These are phyloP conservation scores for Mormyrus iriodes DNA, from an alignment of 2,113 vertebrate species.

Conservation along the genomic window DNA sequence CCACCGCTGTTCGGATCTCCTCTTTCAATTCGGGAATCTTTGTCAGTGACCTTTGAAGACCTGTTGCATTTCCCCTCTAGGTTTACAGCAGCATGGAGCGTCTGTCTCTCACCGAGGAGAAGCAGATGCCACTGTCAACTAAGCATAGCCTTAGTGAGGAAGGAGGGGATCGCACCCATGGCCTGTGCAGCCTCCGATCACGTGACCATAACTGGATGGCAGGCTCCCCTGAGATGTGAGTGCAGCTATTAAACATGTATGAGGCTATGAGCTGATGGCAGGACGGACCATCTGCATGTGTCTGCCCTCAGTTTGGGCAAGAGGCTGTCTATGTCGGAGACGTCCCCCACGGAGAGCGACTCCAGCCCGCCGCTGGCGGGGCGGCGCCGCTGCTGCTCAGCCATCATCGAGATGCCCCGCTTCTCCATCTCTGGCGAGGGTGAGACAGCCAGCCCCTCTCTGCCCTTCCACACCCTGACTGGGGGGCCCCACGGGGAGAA, in stretches of 20 bases:
- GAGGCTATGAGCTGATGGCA: neutral
- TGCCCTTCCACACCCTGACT: slow-evolving; percentile 46
- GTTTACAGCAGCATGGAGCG: slow-evolving; percentile 92
- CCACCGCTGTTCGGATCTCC: neutral
- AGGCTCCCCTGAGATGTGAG: slow-evolving; percentile 92
- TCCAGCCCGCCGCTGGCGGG: slow-evolving; percentile 87
- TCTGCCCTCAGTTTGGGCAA: slow-evolving; percentile 71
- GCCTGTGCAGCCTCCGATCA: neutral
- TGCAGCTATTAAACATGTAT: neutral
- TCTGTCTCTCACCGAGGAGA: slow-evolving; percentile 68
- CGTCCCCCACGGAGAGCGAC: slow-evolving; percentile 94
- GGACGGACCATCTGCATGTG: neutral
- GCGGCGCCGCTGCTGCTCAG: slow-evolving; percentile 78
- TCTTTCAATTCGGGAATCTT: neutral
- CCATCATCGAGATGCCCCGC: slow-evolving; percentile 80
- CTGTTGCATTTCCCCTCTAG: slow-evolving; percentile 45
- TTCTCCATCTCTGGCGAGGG: slow-evolving; percentile 78
- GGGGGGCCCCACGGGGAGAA: slow-evolving; percentile 64
- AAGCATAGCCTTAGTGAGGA: slow-evolving; percentile 80
- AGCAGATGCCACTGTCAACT: slow-evolving; percentile 55
- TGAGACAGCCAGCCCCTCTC: slow-evolving; percentile 36
- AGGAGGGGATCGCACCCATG: neutral
- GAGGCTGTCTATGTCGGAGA: slow-evolving; percentile 86
- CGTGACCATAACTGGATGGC: slow-evolving; percentile 81
- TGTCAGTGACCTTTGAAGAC: neutral